Evolutionary conservation across 2,113 vertebrate species (phyloP), one percentile per base, ranked within the genome.

Genomic region (Paralichthys olivaceus): DNA sequence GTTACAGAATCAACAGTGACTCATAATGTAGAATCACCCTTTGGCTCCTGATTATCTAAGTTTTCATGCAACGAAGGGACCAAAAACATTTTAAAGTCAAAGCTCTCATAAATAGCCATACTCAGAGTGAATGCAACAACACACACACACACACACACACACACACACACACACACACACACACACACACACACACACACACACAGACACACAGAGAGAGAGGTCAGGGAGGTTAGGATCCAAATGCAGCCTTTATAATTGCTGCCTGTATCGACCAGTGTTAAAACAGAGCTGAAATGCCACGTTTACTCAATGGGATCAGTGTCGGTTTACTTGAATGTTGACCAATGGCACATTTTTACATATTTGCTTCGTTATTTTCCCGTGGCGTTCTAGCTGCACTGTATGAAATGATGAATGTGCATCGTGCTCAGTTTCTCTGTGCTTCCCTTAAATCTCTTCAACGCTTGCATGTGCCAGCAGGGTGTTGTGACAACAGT

Each of bases 271-370:
- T 63, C 14, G 47, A 53, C 15, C 1, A 3, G 15, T 43, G 37
- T 67, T 32, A 34, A 28, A 71, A 57, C 53, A 28, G 40, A 76
- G 62, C 8, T 23, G 13, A 67, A 83, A 51, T 59, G 25, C 22
- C 14, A 72, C 22, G 47, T 66, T 40, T 13, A 61, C 69, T 28
- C 69, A 60, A 34, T 78, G 25, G 26, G 29, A 15, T 69, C 49
- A 43, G 43, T 47, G 20, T 13, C 12, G 4, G 23, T 55, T 55
- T 25, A 55, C 11, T 55, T 54, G 1, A 22, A 13, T 7, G 19
- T 20, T 51, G 47, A 51, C 47, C 19, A 2, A 20, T 20, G 47
- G 47, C 8, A 37, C 34, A 37, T 37, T n/a, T n/a, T n/a, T n/a
- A n/a, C n/a, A n/a, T n/a, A n/a, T n/a, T 4, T 40, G 11, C 37